Conservation (phyloP, 2,113 vertebrate species). For the Megaceryle maxima region DNA sequence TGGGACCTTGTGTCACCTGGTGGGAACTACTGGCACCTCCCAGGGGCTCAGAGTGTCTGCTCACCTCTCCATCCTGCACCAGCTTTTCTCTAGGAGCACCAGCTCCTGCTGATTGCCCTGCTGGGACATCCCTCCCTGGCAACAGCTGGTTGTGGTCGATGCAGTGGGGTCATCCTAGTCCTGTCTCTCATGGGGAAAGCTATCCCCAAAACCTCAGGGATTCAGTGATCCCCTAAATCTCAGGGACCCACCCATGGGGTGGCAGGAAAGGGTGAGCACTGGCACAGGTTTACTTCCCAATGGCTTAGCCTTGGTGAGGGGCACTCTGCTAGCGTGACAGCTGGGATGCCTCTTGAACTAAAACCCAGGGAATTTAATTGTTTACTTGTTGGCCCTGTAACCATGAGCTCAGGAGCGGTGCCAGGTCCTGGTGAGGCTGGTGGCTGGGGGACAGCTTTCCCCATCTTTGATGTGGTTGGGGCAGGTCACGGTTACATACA, state of each 20-base stretch:
- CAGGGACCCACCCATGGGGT: rapidly evolving
- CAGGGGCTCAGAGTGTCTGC: neutral
- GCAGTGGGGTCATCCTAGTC: neutral
- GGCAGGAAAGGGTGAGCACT: neutral
- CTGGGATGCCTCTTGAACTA: neutral
- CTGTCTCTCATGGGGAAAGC: neutral
- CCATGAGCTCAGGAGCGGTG: rapidly evolving
- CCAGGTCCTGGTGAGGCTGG: neutral
- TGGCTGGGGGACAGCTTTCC: neutral
- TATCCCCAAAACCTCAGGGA: neutral
- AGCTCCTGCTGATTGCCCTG: rapidly evolving
- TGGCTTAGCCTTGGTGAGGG: neutral
- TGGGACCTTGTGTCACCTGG: neutral
- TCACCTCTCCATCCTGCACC: neutral
- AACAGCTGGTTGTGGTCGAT: neutral
- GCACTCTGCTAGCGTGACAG: neutral
- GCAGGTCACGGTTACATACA: neutral
- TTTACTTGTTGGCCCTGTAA: neutral
- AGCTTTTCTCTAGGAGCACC: neutral
- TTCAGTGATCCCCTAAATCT: no score
- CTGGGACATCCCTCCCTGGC: neutral
- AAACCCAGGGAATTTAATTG: neutral
- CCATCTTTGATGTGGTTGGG: neutral
- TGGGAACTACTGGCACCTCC: neutral
- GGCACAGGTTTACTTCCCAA: neutral